Evolutionary conservation across 2,797 vertebrate genomes (phyloP).

Genomic region (Cyclopterus lumpus): DNA sequence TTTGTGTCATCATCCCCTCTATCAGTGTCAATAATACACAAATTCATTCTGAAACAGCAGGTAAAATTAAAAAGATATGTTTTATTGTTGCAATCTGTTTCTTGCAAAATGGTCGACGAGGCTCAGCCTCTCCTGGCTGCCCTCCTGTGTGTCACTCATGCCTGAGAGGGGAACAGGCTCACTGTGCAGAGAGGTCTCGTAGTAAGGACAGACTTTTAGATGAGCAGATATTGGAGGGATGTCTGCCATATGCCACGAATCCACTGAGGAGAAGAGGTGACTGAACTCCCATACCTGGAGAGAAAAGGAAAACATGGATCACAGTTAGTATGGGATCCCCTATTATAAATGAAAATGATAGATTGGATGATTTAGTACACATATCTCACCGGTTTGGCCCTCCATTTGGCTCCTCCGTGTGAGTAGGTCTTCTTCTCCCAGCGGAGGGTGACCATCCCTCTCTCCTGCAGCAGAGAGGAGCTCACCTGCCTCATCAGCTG

Average conservation of each 20-base stretch:
- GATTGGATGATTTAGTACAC: not conserved
- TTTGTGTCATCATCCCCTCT: not conserved
- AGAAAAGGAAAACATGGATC: not conserved
- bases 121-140: conserved; percentile 59
- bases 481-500: conserved; percentile 92
- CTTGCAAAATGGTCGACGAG: conserved; percentile 77
- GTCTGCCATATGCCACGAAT: conserved; percentile 85
- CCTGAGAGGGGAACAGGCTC: conserved; percentile 84
- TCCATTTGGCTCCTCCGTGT: conserved; percentile 79
- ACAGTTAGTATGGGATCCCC: not conserved
- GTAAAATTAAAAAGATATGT: not conserved
- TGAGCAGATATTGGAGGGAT: conserved; percentile 86
- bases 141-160: conserved; percentile 71
- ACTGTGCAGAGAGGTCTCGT: conserved; percentile 78
- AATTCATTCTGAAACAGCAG: not conserved
- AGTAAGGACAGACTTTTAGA: conserved; percentile 90
- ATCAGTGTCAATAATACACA: not conserved
- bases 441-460: conserved; percentile 92
- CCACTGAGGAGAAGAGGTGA: conserved; percentile 89
- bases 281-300: conserved; percentile 93
- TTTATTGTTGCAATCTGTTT: conserved; percentile 36
- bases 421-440: conserved; percentile 91
- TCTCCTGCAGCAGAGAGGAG: conserved; percentile 89
- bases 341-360: not conserved
- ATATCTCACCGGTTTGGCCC: conserved; percentile 83